Conservation (phyloP, 1,140 invertebrate genomes). For the Oppia nitens region DNA sequence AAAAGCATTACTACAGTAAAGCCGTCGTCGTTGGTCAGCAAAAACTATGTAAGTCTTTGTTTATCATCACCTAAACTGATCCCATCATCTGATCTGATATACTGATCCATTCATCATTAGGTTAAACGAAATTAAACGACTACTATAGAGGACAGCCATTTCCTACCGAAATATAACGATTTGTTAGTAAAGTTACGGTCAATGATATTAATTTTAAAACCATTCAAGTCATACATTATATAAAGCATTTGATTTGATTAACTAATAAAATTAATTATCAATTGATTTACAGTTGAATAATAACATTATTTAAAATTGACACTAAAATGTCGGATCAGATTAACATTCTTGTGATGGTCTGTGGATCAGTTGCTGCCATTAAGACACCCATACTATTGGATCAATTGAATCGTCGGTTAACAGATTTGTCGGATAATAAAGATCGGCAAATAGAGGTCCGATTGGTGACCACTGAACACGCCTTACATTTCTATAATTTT, state of each 20-base stretch:
- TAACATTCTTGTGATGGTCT: slow-evolving; percentile 56
- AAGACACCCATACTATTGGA: slow-evolving; percentile 52
- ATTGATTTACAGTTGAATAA: too few relatives aligned
- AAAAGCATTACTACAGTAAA: neutral
- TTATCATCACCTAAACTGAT: neutral
- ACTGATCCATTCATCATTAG: neutral
- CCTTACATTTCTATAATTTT: slow-evolving; percentile 60
- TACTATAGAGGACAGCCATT: neutral
- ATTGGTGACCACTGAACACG: slow-evolving; percentile 62
- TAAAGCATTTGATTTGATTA: too few relatives aligned
- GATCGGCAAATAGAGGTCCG: slow-evolving; percentile 18
- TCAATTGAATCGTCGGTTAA: slow-evolving; percentile 18
- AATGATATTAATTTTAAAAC: neutral
- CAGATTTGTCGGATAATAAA: slow-evolving; percentile 16
- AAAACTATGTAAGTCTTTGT: neutral
- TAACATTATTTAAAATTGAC: too few relatives aligned
- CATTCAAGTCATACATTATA: too few relatives aligned
- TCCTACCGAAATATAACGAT: neutral
- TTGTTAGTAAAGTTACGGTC: neutral
- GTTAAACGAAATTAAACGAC: neutral
- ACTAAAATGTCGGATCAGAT: too few relatives aligned
- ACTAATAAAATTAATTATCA: too few relatives aligned
- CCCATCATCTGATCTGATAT: neutral
- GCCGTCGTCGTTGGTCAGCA: neutral
- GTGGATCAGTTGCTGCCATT: slow-evolving; percentile 78